Conservation (phyloP, 2,888 invertebrate genomes). For the Stenodera caucasica region DNA sequence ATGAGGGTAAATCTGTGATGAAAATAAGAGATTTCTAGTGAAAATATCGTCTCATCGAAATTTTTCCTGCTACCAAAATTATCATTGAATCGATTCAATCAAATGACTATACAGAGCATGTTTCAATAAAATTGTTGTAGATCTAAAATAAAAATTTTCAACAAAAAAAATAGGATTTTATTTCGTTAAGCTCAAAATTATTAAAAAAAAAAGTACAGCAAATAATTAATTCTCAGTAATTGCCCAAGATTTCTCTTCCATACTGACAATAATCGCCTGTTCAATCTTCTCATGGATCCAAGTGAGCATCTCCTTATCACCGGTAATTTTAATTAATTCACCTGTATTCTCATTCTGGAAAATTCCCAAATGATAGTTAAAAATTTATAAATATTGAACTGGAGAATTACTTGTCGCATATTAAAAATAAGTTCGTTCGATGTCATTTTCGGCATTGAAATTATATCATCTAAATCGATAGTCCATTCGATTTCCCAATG, state of each 20-base stretch:
- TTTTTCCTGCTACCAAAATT: too few relatives aligned
- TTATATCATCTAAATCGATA: constrained; percentile 70
- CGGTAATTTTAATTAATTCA: constrained; percentile 57
- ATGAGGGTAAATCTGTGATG: too few relatives aligned
- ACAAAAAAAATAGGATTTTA: too few relatives aligned
- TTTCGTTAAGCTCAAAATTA: too few relatives aligned
- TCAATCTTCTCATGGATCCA: constrained; percentile 78
- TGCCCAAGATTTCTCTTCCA: constrained; percentile 71
- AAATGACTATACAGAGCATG: too few relatives aligned
- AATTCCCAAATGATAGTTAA: background rate
- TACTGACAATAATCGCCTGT: constrained; percentile 71
- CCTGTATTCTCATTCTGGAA: constrained; percentile 46
- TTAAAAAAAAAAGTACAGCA: too few relatives aligned
- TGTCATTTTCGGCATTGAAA: constrained; percentile 62
- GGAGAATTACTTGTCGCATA: constrained; percentile 68
- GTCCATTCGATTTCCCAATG: constrained; percentile 79
- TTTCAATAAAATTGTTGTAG: too few relatives aligned
- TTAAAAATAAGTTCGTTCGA: constrained; percentile 67
- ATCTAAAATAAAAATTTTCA: too few relatives aligned
- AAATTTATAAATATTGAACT: too few relatives aligned
- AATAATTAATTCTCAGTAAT: constrained; percentile 37
- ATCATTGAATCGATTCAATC: too few relatives aligned
- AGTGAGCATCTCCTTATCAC: constrained; percentile 64
- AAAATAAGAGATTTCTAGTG: too few relatives aligned
- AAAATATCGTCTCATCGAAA: too few relatives aligned